phyloP scores from a whole-genome alignment of 2,113 vertebrate species.

The Coptodon bakossiorum region DNA sequence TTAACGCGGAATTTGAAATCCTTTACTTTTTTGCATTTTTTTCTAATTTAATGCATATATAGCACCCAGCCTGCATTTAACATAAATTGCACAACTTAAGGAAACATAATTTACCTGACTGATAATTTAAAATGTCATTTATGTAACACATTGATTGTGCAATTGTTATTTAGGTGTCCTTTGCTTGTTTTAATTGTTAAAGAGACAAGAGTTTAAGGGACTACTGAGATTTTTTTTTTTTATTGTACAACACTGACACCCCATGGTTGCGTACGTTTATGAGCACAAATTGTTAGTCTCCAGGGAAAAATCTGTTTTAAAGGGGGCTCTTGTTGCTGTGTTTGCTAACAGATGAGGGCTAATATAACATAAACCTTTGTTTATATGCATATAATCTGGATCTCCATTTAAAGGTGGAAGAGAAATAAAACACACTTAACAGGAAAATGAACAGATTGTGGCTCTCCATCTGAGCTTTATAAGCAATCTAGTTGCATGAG shows the following conservation, averaged over 20 bases:
- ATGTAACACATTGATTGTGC: not conserved
- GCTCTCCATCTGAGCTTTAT: not conserved
- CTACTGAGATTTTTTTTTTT: not conserved
- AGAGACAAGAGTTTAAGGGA: not conserved
- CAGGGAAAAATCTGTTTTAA: not conserved
- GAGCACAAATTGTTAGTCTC: not conserved
- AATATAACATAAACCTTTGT: not conserved
- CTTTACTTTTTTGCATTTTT: not conserved
- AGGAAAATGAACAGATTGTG: not conserved
- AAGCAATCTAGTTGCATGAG: not conserved
- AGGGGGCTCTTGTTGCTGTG: not conserved
- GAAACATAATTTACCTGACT: not conserved
- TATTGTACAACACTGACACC: conserved; percentile 17
- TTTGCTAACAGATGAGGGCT: not conserved
- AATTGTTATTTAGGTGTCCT: not conserved
- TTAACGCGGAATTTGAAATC: not conserved
- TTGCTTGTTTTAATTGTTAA: not conserved
- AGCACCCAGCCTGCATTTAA: not conserved
- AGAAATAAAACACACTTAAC: not conserved
- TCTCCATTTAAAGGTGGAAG: not conserved
- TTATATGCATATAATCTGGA: not conserved
- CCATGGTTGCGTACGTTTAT: not conserved
- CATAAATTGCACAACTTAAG: not conserved
- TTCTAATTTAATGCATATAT: not conserved
- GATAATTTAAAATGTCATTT: not conserved